Evolutionary conservation across 1,140 invertebrate genomes (phyloP), one percentile per base, ranked within the genome.

Genomic region (Heliconius himera): DNA sequence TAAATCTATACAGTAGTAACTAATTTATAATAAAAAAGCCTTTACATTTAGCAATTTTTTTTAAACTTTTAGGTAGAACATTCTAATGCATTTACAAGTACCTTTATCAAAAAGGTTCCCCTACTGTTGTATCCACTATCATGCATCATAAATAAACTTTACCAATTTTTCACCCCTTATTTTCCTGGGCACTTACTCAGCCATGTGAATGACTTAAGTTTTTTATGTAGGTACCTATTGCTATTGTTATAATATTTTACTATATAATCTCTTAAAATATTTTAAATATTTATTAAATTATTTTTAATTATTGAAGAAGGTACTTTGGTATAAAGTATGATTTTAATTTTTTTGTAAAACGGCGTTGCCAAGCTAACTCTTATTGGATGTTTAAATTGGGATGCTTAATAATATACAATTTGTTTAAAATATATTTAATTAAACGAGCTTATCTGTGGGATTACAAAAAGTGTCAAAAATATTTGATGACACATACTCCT

Each of bases 81-180:
- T 66, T 66, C 22, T 66, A 66, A 66, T 66, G n/a, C 26, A 66
- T 66, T 1, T 16, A 66, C 22, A 29, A 26, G 22, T 29, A 29
- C 3, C 9, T 66, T 22, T n/a, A 66, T 29, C 60, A 66, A 66
- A 66, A 66, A 66, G 11, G 20, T 16, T 29, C 11, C 60, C 60
- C 60, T 66, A 66, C 60, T 66, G 11, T 66, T 66, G 26, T 66
- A 66, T 66, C 22, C 60, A 66, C 60, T 66, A 66, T 66, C 60
- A 29, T 29, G 26, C 26, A 29, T 66, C 60, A 66, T 66, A 66
- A 66, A 66, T 66, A 66, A 66, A 66, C 26, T 29, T 66, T 26
- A 29, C 60, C 60, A 66, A 66, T 66, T n/a, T 66, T 16, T 66
- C 60, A 66, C 60, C 60, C 60, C 60, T 66, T 66, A 29, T 29